Conservation (phyloP, 2,113 vertebrate genomes). For the Oxyura jamaicensis region DNA sequence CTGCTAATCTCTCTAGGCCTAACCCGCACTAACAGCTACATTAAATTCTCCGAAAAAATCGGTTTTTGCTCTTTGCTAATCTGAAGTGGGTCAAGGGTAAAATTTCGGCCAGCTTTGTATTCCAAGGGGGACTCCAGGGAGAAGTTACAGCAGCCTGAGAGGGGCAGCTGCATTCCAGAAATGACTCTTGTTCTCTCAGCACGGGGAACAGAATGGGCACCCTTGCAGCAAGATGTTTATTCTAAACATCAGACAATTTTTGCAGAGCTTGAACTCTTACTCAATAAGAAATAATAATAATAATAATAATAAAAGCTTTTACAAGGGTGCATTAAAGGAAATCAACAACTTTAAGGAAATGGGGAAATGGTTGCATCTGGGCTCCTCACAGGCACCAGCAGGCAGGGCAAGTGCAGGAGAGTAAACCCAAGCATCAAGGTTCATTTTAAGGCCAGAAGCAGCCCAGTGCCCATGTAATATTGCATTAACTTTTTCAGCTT, state of each 20-base stretch:
- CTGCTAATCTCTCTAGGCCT: neutral
- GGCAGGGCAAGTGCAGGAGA: neutral
- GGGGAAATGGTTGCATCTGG: neutral
- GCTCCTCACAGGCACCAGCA: neutral
- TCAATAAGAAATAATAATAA: no score
- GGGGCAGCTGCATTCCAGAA: slow-evolving; percentile 29
- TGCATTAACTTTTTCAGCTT: neutral
- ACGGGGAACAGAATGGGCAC: neutral
- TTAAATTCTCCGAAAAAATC: neutral
- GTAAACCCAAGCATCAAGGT: neutral
- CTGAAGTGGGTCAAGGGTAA: slow-evolving; percentile 17
- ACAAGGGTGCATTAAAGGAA: neutral
- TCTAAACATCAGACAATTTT: neutral
- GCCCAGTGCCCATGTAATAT: accelerated
- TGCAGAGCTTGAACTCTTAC: neutral
- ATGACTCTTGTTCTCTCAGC: neutral
- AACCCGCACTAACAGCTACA: neutral
- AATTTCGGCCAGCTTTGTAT: neutral
- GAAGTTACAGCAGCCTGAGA: neutral
- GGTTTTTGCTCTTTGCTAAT: neutral
- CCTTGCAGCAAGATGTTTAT: neutral
- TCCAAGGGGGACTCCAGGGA: neutral
- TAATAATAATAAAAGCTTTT: neutral
- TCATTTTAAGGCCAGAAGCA: neutral
- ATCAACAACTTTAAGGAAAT: neutral